Conservation (phyloP, 2,888 invertebrate species). For the Polyploca ridens region DNA sequence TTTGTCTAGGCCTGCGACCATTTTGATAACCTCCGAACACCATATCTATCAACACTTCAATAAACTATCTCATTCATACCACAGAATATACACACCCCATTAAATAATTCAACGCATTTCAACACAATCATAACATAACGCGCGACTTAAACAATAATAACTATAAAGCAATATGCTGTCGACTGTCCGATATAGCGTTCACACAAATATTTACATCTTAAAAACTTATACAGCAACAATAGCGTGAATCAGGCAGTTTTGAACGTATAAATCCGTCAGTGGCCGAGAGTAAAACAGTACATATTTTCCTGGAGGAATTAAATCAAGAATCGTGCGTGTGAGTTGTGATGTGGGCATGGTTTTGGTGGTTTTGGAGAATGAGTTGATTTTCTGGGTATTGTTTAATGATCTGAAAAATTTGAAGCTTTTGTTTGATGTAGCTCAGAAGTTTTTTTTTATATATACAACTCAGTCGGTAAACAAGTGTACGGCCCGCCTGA, state of each 20-base stretch:
- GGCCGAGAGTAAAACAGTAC: slow-evolving; percentile 69
- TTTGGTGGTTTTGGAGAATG: background rate
- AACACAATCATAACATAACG: slow-evolving; percentile 42
- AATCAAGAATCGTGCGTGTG: slow-evolving; percentile 71
- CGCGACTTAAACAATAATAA: slow-evolving; percentile 27
- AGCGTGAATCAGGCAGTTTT: slow-evolving; percentile 64
- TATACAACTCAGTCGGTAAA: no score
- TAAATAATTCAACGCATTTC: slow-evolving; percentile 42
- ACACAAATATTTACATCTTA: slow-evolving; percentile 69
- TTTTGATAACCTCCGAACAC: no score
- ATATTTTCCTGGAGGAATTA: slow-evolving; percentile 72
- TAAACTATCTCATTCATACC: slow-evolving; percentile 7
- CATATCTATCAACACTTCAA: background rate
- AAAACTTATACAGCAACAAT: slow-evolving; percentile 59
- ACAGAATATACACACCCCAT: slow-evolving; percentile 12
- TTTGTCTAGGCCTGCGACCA: no score
- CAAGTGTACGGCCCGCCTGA: no score
- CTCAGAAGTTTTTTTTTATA: no score
- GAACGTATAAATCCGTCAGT: slow-evolving; percentile 74
- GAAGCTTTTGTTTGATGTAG: background rate
- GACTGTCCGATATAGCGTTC: slow-evolving; percentile 20
- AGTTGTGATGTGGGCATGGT: slow-evolving; percentile 44
- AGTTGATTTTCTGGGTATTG: background rate
- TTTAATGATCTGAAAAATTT: background rate
- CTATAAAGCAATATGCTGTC: slow-evolving; percentile 33